A percentile compares a stretch with the other conserved stretches of the same genome.
Evolutionary conservation across 2,113 vertebrate genomes (phyloP).

Genomic region (Ranitomeya imitator): DNA sequence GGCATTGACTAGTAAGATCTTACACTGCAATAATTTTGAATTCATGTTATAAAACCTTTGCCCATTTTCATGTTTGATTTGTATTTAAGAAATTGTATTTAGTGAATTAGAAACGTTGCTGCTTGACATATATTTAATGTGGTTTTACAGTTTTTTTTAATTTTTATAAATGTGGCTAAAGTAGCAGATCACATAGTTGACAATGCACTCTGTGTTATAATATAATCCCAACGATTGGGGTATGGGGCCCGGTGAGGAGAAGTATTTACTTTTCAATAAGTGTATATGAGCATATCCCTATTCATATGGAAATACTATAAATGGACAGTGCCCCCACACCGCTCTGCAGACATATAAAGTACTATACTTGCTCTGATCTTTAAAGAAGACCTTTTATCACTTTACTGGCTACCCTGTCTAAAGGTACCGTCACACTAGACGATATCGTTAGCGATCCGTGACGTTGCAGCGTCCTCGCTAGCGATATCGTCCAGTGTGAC

Average conservation of each 20-base stretch:
- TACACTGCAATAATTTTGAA: not conserved
- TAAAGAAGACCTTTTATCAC: not conserved
- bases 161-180: not conserved
- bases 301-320: not conserved
- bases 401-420: too few relatives aligned
- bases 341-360: not conserved
- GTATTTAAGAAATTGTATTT: not conserved
- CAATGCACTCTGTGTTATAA: not conserved
- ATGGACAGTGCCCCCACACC: not conserved
- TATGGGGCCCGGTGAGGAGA: not conserved
- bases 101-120: not conserved
- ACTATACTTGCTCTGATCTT: not conserved
- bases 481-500: too few relatives aligned
- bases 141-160: not conserved
- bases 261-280: not conserved
- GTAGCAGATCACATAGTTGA: not conserved
- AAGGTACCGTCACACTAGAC: too few relatives aligned
- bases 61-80: not conserved
- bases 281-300: too few relatives aligned
- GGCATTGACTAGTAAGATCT: not conserved
- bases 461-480: too few relatives aligned
- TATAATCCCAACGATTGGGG: not conserved
- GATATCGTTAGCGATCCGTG: too few relatives aligned
- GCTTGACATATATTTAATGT: not conserved
- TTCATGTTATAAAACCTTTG: not conserved